Base-by-base conservation (phyloP, 2,113 vertebrate genomes). In the Festucalex cinctus region DNA sequence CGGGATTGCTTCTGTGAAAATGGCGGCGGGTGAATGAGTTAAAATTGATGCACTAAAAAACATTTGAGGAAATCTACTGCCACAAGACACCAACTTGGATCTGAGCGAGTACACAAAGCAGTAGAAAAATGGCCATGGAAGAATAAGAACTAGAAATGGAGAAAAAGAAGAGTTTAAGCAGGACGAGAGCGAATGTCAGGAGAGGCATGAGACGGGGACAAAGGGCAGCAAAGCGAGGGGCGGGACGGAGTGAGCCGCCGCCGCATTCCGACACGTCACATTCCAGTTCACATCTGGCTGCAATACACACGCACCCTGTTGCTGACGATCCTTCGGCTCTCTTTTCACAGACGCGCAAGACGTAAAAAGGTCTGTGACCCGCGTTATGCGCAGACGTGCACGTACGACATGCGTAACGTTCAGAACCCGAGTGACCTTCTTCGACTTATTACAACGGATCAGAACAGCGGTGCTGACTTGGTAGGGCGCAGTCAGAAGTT, bases 251-350 rank as follows among this genome's bases (percentile, higher is more conserved):
- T n/a, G 44, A 79, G 84, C 88, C 77, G 87, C 84, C 83, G 71
- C 83, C 77, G 77, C 89, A 92, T 92, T 92, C 91, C 88, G 67
- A 88, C 89, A 89, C 81, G 83, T 93, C 90, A 91, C 86, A 93
- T 92, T 93, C 90, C 86, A 88, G 74, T 81, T 89, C 90, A 91
- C 92, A 93, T 93, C 92, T 91, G 91, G 91, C 90, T 92, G 88
- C 88, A 92, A 90, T 90, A 89, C 90, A 90, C 82, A 80, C 57
- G 64, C 81, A 86, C 73, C 72, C 79, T 36, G 75, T 83, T 85
- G 74, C 84, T 22, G 66, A 76, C 81, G 65, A 82, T 80, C 83
- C 74, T 74, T 80, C 37, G 19, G 19, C 75, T 80, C 74, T 68
- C 69, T 79, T 77, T n/a, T 83, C 81, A 69, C 82, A 79, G 68